Base-by-base conservation (phyloP, 1,140 invertebrate genomes). In the Atta cephalotes region DNA sequence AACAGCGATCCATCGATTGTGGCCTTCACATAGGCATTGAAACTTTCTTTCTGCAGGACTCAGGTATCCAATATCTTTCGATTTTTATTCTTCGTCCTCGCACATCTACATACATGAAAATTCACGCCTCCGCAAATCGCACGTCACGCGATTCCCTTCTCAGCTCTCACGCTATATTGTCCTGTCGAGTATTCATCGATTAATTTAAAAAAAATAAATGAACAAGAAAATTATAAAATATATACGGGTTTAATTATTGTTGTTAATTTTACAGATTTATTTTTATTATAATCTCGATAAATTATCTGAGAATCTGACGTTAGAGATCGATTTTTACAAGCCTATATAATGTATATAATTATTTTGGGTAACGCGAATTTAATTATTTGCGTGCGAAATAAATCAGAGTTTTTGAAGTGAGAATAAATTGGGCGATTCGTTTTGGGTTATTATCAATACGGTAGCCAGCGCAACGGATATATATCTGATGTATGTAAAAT, bases 101-200 rank as follows among this genome's bases (percentile, higher is more conserved):
- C 66, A 63, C 58, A 63, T 39, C 71, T 72, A 84, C 80, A 78
- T 78, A 84, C 80, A 78, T 84, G 76, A 90, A 89, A 90, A 90
- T 91, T 91, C 87, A 91, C 88, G 86, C 80, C 86, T 87, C 86
- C 72, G 71, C 72, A 84, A 71, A 84, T 88, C 82, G 85, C 79
- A 60, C 70, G 35, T 51, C 66, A 70, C 66, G 25, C 31, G 39
- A 51, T 60, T 35, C n/a, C 18, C 12, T 21, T 58, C 25, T 39
- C 12, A 18, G 28, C 45, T 66, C 31, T 66, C 45, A 14, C 28
- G 77, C 21, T 79, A 21, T 5, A 39, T 80, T 68, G 65, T 80
- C 35, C 58, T 18, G 45, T 80, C 66, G 7, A 16, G 31, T 9
- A n/a, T 49, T 28, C 10, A 18, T 81, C 16, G 21, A 16, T 39